A percentile compares a stretch with the other conserved stretches of the same genome.
Evolutionary conservation across 2,113 vertebrate species (phyloP).

Genomic region (Tetraodon nigroviridis): DNA sequence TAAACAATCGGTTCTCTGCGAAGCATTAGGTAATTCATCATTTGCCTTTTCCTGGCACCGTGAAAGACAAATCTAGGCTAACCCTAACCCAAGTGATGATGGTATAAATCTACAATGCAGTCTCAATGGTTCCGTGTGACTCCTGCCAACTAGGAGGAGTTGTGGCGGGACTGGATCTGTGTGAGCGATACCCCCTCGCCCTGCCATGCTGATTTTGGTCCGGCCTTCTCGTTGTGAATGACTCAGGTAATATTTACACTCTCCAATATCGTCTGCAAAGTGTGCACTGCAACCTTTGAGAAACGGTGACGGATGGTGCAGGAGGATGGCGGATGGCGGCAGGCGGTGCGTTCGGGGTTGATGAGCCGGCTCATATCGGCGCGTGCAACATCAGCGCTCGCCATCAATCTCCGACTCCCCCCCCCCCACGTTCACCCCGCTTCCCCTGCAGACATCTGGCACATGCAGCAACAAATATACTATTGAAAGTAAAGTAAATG

Average conservation of each 20-base stretch:
- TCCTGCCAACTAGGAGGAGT: conserved; percentile 14
- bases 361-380: conserved; percentile 78
- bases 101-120: no score
- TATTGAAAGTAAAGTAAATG: conserved; percentile 51
- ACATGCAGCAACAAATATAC: conserved; percentile 65
- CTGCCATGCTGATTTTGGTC: conserved; percentile 40
- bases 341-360: conserved; percentile 74
- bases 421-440: conserved; percentile 8
- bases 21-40: no score
- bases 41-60: no score
- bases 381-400: conserved; percentile 64
- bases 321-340: conserved; percentile 59
- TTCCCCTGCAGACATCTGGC: conserved; percentile 60
- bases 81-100: no score
- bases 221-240: conserved; percentile 46
- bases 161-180: conserved; percentile 40
- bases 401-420: conserved; percentile 75
- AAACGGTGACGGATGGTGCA: conserved; percentile 68
- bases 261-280: conserved; percentile 56
- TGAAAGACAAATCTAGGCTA: no score
- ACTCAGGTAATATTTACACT: conserved; percentile 50
- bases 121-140: no score
- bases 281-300: conserved; percentile 55
- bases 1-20: no score
- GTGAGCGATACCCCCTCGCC: conserved; percentile 36